Percentiles rank a stretch among this genome's conserved stretches.
Conservation (phyloP, 1,140 invertebrate species). For the Drosophila kurseongensis region DNA sequence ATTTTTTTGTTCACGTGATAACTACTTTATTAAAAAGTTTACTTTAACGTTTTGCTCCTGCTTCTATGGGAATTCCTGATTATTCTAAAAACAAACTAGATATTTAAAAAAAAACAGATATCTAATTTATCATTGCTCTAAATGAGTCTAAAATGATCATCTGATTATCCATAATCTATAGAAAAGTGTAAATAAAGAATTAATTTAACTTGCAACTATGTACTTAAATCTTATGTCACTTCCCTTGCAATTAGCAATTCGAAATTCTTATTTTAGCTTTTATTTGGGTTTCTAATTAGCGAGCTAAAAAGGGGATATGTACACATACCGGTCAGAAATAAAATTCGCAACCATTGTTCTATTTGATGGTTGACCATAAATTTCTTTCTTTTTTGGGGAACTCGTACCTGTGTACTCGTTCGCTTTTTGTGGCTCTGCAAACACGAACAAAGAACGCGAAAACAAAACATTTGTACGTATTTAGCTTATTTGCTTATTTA, state of each 20-base stretch:
- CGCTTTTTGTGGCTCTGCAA: slow-evolving; percentile 40
- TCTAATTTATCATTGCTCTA: no score
- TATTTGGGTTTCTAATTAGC: slow-evolving; percentile 25
- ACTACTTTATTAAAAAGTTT: no score
- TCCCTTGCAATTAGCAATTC: background rate
- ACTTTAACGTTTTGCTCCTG: no score
- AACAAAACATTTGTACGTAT: slow-evolving; percentile 63
- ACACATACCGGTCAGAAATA: slow-evolving; percentile 9
- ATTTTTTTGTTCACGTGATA: no score
- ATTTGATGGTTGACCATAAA: slow-evolving; percentile 37
- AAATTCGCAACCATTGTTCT: slow-evolving; percentile 49
- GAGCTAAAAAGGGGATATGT: slow-evolving; percentile 32
- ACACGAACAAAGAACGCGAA: slow-evolving; percentile 32
- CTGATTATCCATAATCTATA: no score
- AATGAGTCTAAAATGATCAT: no score
- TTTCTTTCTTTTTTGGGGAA: slow-evolving; percentile 27
- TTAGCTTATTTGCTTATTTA: slow-evolving; percentile 75
- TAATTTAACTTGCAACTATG: slow-evolving; percentile 12
- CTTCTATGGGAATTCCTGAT: no score
- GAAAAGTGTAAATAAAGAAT: no score
- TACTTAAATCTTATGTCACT: background rate
- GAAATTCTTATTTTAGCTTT: slow-evolving; percentile 9
- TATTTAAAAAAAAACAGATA: no score
- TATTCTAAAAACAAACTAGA: no score
- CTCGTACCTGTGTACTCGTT: slow-evolving; percentile 1